Evolutionary conservation across 1,140 invertebrate species (phyloP).

Genomic region (Triops longicaudatus): DNA sequence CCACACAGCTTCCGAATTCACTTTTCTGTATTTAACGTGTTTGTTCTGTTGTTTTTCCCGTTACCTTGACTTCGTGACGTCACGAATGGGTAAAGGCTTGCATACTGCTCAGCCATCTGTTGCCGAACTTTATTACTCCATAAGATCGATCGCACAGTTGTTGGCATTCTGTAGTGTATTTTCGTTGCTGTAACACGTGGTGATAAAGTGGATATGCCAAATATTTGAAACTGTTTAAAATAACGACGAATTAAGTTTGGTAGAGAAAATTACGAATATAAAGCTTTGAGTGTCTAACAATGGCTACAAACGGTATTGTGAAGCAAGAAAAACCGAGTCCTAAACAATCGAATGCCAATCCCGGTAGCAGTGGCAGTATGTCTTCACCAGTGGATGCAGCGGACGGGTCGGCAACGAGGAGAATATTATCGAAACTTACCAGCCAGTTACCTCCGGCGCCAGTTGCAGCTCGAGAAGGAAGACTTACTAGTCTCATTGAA

Average conservation of each 20-base stretch:
- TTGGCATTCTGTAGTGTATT: not conserved
- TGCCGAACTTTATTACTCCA: not conserved
- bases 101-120: not conserved
- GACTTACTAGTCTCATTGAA: conserved; percentile 6
- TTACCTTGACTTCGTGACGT: not conserved
- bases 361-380: not conserved
- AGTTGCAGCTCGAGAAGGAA: not conserved
- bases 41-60: not conserved
- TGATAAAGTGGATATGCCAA: not conserved
- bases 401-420: not conserved
- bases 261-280: not conserved
- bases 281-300: not conserved
- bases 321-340: not conserved
- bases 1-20: not conserved
- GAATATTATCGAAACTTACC: not conserved
- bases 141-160: not conserved
- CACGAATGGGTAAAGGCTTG: not conserved
- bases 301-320: not conserved
- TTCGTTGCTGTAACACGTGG: not conserved
- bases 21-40: conserved; percentile 4
- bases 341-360: not conserved
- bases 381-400: not conserved
- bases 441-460: not conserved
- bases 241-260: not conserved
- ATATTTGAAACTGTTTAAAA: not conserved